A percentile compares a stretch with the other conserved stretches of the same genome.
phyloP scores from a whole-genome alignment of 2,113 vertebrate species.

The Psilopsiagon aurifrons region DNA sequence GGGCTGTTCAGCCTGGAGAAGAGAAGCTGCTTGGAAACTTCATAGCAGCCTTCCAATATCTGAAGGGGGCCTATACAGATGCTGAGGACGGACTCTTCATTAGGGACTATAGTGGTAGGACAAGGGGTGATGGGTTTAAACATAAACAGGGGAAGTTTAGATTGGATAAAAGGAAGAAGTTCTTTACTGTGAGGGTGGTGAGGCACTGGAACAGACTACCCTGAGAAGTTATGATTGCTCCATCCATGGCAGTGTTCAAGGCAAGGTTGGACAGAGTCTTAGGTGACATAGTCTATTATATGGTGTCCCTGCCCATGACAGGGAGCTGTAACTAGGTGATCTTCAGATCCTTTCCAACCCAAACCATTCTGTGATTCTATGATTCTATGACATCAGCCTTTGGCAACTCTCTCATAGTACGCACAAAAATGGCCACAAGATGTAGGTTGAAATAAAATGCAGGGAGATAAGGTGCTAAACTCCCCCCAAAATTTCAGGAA shows the following conservation, averaged over 20 bases:
- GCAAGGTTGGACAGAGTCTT: not conserved
- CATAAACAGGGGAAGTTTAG: not conserved
- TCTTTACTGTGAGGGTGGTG: not conserved
- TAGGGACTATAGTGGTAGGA: not conserved
- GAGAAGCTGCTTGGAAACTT: not conserved
- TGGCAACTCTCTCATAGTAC: not conserved
- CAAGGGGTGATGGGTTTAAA: not conserved
- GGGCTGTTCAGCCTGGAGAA: not conserved
- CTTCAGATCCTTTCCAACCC: not conserved
- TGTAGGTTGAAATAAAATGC: not conserved
- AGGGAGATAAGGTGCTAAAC: not conserved
- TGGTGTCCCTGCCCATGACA: not conserved
- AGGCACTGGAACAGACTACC: not conserved
- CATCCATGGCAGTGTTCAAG: not conserved
- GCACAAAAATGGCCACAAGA: not conserved
- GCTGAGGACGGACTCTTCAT: not conserved
- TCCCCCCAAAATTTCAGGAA: not conserved
- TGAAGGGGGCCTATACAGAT: not conserved
- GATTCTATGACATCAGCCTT: not conserved
- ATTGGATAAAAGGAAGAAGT: not conserved
- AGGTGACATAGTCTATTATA: not conserved
- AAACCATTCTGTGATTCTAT: not conserved
- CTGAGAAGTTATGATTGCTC: not conserved
- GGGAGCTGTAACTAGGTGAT: not conserved
- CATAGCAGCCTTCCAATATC: not conserved